phyloP scores from a whole-genome alignment of 2,113 vertebrate species.

The Alligator mississippiensis region DNA sequence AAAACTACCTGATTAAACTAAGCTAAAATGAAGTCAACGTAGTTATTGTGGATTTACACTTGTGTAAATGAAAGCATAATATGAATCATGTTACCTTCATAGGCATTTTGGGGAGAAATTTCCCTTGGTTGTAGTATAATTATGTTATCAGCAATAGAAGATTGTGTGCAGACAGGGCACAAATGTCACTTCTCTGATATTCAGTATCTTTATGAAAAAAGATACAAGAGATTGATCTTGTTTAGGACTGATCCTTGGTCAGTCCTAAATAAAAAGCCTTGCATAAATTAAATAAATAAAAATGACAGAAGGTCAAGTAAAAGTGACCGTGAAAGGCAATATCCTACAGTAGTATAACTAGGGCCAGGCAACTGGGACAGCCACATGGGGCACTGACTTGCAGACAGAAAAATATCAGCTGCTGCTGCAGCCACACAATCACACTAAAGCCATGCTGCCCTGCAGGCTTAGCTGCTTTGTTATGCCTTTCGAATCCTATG shows the following conservation, averaged over 20 bases:
- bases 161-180: not conserved
- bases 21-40: not conserved
- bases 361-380: no score
- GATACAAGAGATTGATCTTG: not conserved
- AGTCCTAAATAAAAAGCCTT: not conserved
- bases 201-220: not conserved
- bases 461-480: no score
- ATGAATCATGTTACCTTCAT: not conserved
- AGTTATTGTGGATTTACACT: slow-evolving; percentile 17
- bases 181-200: not conserved
- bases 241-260: not conserved
- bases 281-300: not conserved
- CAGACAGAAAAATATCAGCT: no score
- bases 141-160: not conserved
- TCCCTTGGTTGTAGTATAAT: not conserved
- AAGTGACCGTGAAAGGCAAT: not conserved
- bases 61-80: not conserved
- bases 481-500: no score
- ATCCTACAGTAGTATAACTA: no score
- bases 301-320: not conserved
- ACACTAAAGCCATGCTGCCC: no score
- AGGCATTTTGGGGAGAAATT: not conserved
- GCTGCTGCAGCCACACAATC: no score
- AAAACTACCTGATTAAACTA: not conserved
- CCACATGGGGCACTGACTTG: no score